Conservation (phyloP, 2,797 vertebrate species). For the Neomorphus geoffroyi region DNA sequence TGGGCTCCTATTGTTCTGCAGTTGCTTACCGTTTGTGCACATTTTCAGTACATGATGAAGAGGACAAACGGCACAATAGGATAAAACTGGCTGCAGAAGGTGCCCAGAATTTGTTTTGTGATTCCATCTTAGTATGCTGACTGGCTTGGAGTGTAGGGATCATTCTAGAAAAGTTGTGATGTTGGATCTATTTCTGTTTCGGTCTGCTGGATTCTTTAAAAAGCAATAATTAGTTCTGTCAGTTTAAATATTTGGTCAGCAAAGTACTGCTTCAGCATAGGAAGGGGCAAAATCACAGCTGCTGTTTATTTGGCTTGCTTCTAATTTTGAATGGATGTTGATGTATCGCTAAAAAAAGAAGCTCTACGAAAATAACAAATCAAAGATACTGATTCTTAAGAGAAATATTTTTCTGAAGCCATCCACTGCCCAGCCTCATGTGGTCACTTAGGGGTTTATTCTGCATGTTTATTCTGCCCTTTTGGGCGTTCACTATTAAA, state of each 20-base stretch:
- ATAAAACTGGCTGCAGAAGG: background rate
- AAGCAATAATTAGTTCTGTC: constrained; percentile 9
- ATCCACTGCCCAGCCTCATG: background rate
- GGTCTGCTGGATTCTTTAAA: background rate
- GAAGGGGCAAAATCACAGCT: constrained; percentile 42
- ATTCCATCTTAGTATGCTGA: background rate
- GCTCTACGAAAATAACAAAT: background rate
- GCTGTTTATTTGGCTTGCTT: background rate
- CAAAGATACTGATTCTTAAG: background rate
- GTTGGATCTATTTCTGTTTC: background rate
- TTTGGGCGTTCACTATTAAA: background rate
- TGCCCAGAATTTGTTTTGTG: background rate
- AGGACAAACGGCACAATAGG: background rate
- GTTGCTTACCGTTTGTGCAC: background rate
- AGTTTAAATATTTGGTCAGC: constrained; percentile 26
- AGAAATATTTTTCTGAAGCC: background rate
- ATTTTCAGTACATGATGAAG: background rate
- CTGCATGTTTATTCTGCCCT: background rate
- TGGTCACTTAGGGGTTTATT: background rate
- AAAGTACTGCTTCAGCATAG: background rate
- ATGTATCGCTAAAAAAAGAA: background rate
- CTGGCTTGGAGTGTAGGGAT: background rate
- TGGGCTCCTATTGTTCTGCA: background rate
- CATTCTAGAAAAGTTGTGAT: background rate
- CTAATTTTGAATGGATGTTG: background rate